These are phyloP conservation scores for Laterallus jamaicensis DNA, from an alignment of 2,113 vertebrate species.

Conservation along the genomic window DNA sequence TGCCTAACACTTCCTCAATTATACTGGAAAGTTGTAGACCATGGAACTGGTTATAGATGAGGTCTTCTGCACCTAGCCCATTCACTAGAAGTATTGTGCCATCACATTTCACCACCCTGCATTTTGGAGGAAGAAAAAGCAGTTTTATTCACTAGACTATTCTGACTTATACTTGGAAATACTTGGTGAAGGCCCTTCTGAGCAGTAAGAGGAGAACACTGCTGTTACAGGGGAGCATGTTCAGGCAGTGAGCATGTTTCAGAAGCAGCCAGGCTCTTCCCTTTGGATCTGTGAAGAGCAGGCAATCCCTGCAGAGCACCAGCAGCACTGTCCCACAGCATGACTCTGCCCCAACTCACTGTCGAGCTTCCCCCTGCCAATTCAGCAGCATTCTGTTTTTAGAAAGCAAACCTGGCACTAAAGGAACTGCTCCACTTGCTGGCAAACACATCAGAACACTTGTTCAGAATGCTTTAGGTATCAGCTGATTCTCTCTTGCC, in stretches of 20 bases:
- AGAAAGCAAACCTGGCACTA: neutral
- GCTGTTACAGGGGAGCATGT: neutral
- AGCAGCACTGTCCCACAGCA: neutral
- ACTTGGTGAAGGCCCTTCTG: neutral
- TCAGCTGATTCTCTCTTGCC: neutral
- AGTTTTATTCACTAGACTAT: neutral
- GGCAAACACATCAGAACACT: neutral
- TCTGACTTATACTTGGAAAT: neutral
- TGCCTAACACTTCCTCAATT: neutral
- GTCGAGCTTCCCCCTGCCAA: neutral
- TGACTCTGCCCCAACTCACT: neutral
- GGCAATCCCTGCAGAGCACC: neutral
- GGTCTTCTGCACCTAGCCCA: neutral
- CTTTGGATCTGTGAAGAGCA: fast-evolving
- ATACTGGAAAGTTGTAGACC: neutral
- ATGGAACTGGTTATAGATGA: neutral
- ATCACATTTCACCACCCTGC: neutral
- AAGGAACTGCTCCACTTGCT: neutral
- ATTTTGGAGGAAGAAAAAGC: neutral
- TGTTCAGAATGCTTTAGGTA: neutral
- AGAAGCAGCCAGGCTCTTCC: neutral
- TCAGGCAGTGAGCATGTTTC: neutral
- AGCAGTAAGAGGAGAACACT: neutral
- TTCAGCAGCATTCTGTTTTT: neutral
- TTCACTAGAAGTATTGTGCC: neutral